Evolutionary conservation across 2,797 vertebrate genomes (phyloP).

Genomic region (Cossypha caffra): DNA sequence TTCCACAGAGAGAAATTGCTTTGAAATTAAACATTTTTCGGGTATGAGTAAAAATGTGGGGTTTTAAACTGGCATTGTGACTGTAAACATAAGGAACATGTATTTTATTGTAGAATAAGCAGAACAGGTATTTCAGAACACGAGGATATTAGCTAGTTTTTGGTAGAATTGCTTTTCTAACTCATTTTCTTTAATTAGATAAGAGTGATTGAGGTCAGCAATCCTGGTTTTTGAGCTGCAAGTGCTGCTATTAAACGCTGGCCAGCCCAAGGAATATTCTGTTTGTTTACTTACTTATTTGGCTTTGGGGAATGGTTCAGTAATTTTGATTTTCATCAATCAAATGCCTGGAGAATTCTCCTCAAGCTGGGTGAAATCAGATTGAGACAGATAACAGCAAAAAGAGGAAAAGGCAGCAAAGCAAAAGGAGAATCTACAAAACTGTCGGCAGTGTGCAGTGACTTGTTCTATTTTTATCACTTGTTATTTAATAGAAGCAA

Average conservation of each 20-base stretch:
- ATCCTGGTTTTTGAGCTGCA: background rate
- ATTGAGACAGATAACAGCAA: background rate
- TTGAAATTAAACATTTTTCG: background rate
- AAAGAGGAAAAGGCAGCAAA: background rate
- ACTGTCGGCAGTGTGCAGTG: background rate
- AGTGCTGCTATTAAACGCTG: background rate
- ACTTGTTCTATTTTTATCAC: background rate
- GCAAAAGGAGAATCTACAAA: background rate
- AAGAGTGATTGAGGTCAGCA: constrained; percentile 8
- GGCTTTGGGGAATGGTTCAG: background rate
- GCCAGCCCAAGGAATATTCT: background rate
- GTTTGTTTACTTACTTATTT: constrained; percentile 16
- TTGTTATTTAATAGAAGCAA: background rate
- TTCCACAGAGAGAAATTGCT: background rate
- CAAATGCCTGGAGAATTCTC: background rate
- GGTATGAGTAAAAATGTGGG: background rate
- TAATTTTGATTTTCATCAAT: background rate
- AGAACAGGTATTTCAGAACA: background rate
- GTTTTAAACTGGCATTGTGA: background rate
- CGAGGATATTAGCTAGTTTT: background rate
- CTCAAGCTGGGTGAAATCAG: background rate
- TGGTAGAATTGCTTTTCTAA: background rate
- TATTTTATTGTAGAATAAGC: background rate
- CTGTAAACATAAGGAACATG: background rate
- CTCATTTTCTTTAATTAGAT: constrained; percentile 17